These are phyloP conservation scores for Acanthurus leucopareius DNA, from an alignment of 2,797 vertebrate genomes.

Conservation along the genomic window DNA sequence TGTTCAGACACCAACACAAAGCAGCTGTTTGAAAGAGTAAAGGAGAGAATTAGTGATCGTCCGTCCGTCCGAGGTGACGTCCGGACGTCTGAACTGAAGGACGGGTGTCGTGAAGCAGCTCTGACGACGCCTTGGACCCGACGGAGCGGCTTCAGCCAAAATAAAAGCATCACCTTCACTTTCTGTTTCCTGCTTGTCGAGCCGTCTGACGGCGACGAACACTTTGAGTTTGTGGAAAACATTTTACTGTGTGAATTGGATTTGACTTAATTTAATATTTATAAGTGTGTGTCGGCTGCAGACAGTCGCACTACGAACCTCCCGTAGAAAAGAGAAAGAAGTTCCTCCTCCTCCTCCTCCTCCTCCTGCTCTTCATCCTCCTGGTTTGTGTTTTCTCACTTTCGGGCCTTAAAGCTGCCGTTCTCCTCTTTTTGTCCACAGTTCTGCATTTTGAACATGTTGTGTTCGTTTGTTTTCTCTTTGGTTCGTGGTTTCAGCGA, in stretches of 20 bases:
- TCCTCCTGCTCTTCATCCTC: background rate
- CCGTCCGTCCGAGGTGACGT: background rate
- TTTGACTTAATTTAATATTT: constrained; percentile 71
- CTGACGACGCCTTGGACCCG: background rate
- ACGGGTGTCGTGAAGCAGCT: too few relatives aligned
- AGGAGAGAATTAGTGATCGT: too few relatives aligned
- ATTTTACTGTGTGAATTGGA: constrained; percentile 68
- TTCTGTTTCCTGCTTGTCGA: constrained; percentile 16
- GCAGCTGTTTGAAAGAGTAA: background rate
- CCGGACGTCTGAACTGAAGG: background rate
- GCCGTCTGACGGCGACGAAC: background rate
- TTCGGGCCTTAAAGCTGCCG: constrained; percentile 16
- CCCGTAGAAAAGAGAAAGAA: constrained; percentile 28
- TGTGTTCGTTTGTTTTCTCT: constrained; percentile 64
- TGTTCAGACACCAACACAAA: background rate
- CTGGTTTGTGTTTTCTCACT: constrained; percentile 34
- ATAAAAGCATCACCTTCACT: background rate
- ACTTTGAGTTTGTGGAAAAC: constrained; percentile 54
- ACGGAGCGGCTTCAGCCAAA: background rate
- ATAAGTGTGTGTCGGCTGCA: constrained; percentile 52
- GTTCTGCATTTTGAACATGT: constrained; percentile 53
- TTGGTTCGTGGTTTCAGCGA: constrained; percentile 58
- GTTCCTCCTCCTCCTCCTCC: constrained; percentile 35
- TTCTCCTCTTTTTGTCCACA: constrained; percentile 34
- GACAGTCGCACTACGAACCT: constrained; percentile 10